Percentiles rank a stretch among this genome's conserved stretches.
Evolutionary conservation across 2,888 invertebrate genomes (phyloP).

Genomic region (Lacanobia oleracea): DNA sequence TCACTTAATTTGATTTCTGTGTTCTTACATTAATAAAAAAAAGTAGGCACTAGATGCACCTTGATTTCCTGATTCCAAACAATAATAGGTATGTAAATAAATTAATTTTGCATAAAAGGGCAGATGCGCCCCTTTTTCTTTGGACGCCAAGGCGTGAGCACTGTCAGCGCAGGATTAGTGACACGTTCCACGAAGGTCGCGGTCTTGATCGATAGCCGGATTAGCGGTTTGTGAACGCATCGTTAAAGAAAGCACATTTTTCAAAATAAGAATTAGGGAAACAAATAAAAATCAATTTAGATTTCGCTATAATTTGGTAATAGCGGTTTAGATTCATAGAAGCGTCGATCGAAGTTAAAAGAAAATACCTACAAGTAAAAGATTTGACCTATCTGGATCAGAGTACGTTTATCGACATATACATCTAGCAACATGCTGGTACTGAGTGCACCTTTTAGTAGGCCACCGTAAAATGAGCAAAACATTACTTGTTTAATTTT

Average conservation of each 20-base stretch:
- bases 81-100: neutral
- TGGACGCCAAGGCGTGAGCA: slow-evolving; percentile 64
- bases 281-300: slow-evolving; percentile 7
- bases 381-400: neutral
- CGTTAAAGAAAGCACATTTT: slow-evolving; percentile 46
- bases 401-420: neutral
- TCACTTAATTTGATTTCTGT: too few species aligned
- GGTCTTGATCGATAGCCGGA: slow-evolving; percentile 79
- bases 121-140: neutral
- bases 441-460: neutral
- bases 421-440: neutral
- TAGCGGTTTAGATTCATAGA: neutral
- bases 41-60: neutral
- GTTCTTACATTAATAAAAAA: too few species aligned
- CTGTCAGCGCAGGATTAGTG: slow-evolving; percentile 83
- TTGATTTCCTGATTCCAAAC: neutral
- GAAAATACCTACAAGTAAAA: too few species aligned
- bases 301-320: neutral
- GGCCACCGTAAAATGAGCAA: neutral
- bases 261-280: slow-evolving; percentile 44
- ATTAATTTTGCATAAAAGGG: neutral
- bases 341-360: neutral
- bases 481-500: neutral
- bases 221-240: slow-evolving; percentile 68
- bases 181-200: slow-evolving; percentile 86